Base-by-base conservation (phyloP, 2,113 vertebrate species). In the Protomyctophum bolini region DNA sequence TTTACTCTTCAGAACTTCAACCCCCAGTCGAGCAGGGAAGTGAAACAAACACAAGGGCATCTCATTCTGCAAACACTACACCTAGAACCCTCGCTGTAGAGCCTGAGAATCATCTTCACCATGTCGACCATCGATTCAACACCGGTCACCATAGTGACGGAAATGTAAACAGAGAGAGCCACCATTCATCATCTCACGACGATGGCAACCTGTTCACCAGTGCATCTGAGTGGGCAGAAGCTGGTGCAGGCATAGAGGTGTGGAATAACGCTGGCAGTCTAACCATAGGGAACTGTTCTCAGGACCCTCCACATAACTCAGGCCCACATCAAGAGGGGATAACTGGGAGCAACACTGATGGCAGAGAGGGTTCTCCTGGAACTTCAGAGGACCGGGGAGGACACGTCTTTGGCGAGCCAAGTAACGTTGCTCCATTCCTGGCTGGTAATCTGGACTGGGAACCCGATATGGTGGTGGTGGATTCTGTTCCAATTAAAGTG, bases 301-400 rank as follows among this genome's bases (percentile, higher is more conserved):
- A 1, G 21, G 21, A 21, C 21, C 21, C 21, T 21, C 21, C 21
- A 21, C 21, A 21, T 21, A 21, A 21, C 21, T 21, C 21, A 21
- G 21, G 21, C 21, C 21, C 1, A 2, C 21, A 21, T 21, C 21
- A 21, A 21, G 21, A 21, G 21, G 21, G 21, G 21, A 21, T 1
- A 21, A 21, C 2, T 21, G 21, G 21, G 21, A 21, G 21, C 64
- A 57, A 15, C 9, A 2, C 60, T 15, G 8, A 8, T 6, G 60
- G 6, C 4, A 29, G 48, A 8, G 1, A 50, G 7, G 10, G 41
- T 46, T 12, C 55, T 10, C 6, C 46, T 21, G 51, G 7, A 60
- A 8, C 14, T 57, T 7, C 50, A 76, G 15, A 70, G 77, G 47
- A 72, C 73, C 9, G 83, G 79, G 63, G 72, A 72, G 41, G 77